A percentile compares a stretch with the other conserved stretches of the same genome.
phyloP scores from a whole-genome alignment of 2,113 vertebrate species.

The Jacana jacana region DNA sequence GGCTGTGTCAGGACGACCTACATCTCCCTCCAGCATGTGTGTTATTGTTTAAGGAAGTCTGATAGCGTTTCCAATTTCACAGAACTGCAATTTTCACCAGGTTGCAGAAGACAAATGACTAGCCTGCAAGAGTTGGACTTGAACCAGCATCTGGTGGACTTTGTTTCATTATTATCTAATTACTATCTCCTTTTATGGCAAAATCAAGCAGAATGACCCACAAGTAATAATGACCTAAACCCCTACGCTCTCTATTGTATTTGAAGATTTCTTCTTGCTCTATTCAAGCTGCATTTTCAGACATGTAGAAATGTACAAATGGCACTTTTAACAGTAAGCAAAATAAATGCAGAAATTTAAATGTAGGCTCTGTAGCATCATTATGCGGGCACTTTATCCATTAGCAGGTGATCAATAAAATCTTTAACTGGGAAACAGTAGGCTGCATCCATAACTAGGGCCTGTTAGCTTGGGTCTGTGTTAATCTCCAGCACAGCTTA shows the following conservation, averaged over 20 bases:
- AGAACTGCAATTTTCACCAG: not conserved
- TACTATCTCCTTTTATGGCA: not conserved
- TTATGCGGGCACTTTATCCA: not conserved
- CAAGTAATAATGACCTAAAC: not conserved
- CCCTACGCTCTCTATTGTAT: not conserved
- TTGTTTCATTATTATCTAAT: not conserved
- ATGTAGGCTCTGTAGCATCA: not conserved
- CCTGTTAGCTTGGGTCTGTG: not conserved
- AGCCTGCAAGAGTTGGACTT: not conserved
- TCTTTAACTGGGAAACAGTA: not conserved
- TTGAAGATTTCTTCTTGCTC: not conserved
- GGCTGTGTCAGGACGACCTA: not conserved
- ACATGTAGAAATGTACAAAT: accelerated
- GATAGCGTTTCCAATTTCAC: not conserved
- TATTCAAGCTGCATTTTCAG: not conserved
- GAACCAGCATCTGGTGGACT: not conserved
- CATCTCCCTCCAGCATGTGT: not conserved
- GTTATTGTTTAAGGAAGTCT: not conserved
- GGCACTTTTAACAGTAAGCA: not conserved
- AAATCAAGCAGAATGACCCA: not conserved
- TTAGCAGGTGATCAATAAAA: not conserved
- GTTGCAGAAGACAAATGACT: not conserved
- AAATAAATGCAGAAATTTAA: not conserved
- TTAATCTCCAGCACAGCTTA: not conserved
- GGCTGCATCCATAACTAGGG: not conserved